A percentile compares a stretch with the other conserved stretches of the same genome.
phyloP scores from a whole-genome alignment of 2,797 vertebrate species.

The Loris lydekkerianus region DNA sequence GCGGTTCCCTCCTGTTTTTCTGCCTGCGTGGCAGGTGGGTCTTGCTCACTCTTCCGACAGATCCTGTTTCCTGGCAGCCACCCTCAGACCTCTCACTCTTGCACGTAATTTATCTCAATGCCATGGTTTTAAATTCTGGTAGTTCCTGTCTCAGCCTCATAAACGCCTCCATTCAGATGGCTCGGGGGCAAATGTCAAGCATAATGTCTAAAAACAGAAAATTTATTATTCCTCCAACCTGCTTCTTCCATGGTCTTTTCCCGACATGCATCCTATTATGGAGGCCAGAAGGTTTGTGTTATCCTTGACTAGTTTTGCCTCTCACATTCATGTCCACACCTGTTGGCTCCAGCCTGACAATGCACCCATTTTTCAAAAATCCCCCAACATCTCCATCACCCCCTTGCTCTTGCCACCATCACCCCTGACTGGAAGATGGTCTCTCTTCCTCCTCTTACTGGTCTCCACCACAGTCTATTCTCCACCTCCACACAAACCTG shows the following conservation, averaged over 20 bases:
- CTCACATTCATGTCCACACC: not conserved
- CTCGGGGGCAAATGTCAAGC: conserved; percentile 23
- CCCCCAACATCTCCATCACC: not conserved
- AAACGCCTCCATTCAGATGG: conserved; percentile 8
- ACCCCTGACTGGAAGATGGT: not conserved
- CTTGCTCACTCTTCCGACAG: not conserved
- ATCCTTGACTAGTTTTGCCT: not conserved
- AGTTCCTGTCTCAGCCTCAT: not conserved
- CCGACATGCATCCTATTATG: fast-evolving
- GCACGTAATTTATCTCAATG: not conserved
- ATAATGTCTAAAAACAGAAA: not conserved
- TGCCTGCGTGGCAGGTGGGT: not conserved
- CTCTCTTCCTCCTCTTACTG: too few species aligned
- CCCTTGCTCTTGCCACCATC: not conserved
- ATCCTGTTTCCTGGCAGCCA: not conserved
- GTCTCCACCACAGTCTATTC: not conserved
- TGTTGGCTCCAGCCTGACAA: not conserved
- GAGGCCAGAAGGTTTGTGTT: not conserved
- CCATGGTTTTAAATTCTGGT: conserved; percentile 16
- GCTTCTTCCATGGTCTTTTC: not conserved
- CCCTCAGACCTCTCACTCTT: not conserved
- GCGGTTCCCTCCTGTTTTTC: not conserved
- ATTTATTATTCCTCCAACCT: not conserved
- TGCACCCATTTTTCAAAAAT: not conserved
- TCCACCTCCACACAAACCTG: not conserved